These are phyloP conservation scores for Melitaea athalia DNA, from an alignment of 2,888 invertebrate genomes.

Conservation along the genomic window DNA sequence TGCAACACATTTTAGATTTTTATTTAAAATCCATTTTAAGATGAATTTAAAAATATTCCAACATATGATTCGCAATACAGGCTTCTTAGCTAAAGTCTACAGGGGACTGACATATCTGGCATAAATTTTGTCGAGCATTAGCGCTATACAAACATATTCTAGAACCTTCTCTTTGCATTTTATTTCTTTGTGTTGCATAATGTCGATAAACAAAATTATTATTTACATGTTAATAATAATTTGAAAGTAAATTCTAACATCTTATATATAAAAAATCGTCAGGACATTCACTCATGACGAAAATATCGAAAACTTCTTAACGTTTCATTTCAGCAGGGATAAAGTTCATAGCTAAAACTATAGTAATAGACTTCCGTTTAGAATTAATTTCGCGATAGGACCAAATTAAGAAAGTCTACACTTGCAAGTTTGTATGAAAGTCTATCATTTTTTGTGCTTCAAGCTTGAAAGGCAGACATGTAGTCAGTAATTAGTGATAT, in stretches of 20 bases:
- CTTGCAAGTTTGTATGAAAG: too few relatives aligned
- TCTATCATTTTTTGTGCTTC: too few relatives aligned
- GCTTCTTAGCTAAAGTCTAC: constrained; percentile 18
- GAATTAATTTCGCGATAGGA: too few relatives aligned
- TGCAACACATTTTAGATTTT: background rate
- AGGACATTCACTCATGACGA: too few relatives aligned
- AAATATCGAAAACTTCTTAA: too few relatives aligned
- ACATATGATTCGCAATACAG: constrained; percentile 3
- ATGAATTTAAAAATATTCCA: background rate
- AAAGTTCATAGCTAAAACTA: too few relatives aligned
- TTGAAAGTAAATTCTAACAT: background rate
- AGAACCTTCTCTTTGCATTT: constrained; percentile 39
- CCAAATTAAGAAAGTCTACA: too few relatives aligned
- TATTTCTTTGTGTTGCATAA: constrained; percentile 25
- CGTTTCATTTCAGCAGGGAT: too few relatives aligned
- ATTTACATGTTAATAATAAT: background rate
- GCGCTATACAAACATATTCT: constrained; percentile 30
- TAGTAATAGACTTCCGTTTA: too few relatives aligned
- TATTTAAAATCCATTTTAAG: background rate
- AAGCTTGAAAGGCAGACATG: too few relatives aligned
- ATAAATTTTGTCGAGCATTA: constrained; percentile 55
- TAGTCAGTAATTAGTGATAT: too few relatives aligned
- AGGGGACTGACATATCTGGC: constrained; percentile 47
- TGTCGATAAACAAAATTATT: background rate
- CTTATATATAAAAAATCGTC: too few relatives aligned